A percentile compares a stretch with the other conserved stretches of the same genome.
Evolutionary conservation across 2,888 invertebrate genomes (phyloP).

Genomic region (Morpho achilles): DNA sequence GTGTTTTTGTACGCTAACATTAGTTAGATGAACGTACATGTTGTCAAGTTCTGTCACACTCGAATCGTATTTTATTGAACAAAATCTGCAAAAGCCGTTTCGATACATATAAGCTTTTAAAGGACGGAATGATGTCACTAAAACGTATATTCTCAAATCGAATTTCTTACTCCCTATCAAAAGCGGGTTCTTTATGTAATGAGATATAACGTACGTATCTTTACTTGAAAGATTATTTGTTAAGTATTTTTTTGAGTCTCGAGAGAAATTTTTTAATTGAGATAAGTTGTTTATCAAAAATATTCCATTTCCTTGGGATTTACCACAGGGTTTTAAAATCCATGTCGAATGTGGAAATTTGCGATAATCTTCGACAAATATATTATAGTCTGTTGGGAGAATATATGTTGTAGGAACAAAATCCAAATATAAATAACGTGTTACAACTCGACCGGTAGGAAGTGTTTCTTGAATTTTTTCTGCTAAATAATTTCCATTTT

Average conservation of each 20-base stretch:
- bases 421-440: slow-evolving; percentile 90
- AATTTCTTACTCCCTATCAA: slow-evolving; percentile 98
- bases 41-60: slow-evolving; percentile 93
- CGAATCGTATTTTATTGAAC: slow-evolving; percentile 96
- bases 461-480: slow-evolving; percentile 81
- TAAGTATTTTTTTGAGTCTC: slow-evolving; percentile 91
- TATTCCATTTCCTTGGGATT: slow-evolving; percentile 96
- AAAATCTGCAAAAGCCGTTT: slow-evolving; percentile 96
- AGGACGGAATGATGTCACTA: slow-evolving; percentile 96
- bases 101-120: slow-evolving; percentile 95
- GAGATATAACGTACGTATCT: slow-evolving; percentile 97
- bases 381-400: slow-evolving; percentile 96
- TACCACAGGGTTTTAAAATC: slow-evolving; percentile 98
- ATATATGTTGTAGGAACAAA: slow-evolving; percentile 97
- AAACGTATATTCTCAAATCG: slow-evolving; percentile 93
- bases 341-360: slow-evolving; percentile 96
- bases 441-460: slow-evolving; percentile 81
- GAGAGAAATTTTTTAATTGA: slow-evolving; percentile 93
- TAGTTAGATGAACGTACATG: slow-evolving; percentile 96
- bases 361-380: slow-evolving; percentile 97
- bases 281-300: slow-evolving; percentile 97
- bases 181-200: slow-evolving; percentile 96
- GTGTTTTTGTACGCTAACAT: slow-evolving; percentile 98
- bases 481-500: slow-evolving; percentile 92
- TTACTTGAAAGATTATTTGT: slow-evolving; percentile 88